These are phyloP conservation scores for Drosophila pseudoananassae DNA, from an alignment of 1,140 invertebrate genomes.

Conservation along the genomic window DNA sequence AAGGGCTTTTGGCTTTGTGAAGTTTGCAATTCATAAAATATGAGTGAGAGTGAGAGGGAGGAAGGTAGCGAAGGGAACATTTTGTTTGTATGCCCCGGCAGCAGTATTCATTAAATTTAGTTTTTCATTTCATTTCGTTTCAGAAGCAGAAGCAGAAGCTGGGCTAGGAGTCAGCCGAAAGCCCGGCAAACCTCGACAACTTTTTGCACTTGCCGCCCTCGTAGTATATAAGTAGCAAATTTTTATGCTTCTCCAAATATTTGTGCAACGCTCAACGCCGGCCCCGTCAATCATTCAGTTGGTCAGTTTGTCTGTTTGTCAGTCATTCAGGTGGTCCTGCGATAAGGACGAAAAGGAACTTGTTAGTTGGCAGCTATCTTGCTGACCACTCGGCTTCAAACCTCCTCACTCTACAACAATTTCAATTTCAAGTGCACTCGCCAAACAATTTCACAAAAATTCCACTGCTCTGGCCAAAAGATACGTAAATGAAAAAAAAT, in stretches of 20 bases:
- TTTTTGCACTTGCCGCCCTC: slow-evolving; percentile 57
- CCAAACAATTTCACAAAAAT: slow-evolving; percentile 72
- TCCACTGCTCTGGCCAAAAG: slow-evolving; percentile 36
- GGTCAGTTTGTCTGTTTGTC: slow-evolving; percentile 41
- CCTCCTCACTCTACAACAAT: slow-evolving; percentile 52
- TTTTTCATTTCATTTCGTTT: slow-evolving; percentile 35
- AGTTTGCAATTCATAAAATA: slow-evolving; percentile 52
- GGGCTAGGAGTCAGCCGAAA: slow-evolving; percentile 5
- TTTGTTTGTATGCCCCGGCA: slow-evolving; percentile 32
- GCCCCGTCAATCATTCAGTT: slow-evolving; percentile 51
- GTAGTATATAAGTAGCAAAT: slow-evolving; percentile 77
- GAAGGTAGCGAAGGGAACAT: not conserved
- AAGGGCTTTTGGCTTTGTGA: slow-evolving; percentile 55
- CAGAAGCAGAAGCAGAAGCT: too few species aligned
- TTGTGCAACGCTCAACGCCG: slow-evolving; percentile 66
- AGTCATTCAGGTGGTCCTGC: slow-evolving; percentile 45
- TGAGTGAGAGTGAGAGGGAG: slow-evolving; percentile 14
- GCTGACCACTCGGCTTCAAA: slow-evolving; percentile 32
- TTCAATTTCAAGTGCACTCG: slow-evolving; percentile 78
- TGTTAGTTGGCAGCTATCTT: slow-evolving; percentile 68
- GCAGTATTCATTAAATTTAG: slow-evolving; percentile 73
- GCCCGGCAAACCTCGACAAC: slow-evolving; percentile 22
- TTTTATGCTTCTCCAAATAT: slow-evolving; percentile 76
- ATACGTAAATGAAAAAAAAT: slow-evolving; percentile 25
- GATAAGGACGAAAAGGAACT: slow-evolving; percentile 69